A percentile compares a stretch with the other conserved stretches of the same genome.
phyloP scores from a whole-genome alignment of 2,888 invertebrate species.

The Drosophila tripunctata region DNA sequence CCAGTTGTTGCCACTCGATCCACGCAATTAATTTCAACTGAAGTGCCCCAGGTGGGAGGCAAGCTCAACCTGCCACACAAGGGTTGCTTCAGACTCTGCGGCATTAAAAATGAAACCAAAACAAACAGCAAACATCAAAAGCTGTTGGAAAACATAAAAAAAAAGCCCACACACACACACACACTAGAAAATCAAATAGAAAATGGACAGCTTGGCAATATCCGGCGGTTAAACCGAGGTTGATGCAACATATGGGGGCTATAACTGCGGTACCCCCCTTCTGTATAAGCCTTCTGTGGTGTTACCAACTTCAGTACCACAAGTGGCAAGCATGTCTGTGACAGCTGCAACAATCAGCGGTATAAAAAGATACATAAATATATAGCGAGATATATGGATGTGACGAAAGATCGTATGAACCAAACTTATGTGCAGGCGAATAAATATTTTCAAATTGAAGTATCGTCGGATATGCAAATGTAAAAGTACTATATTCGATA shows the following conservation, averaged over 20 bases:
- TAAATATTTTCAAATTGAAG: too few relatives aligned
- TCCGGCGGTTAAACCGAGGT: constrained; percentile 45
- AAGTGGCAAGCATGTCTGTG: constrained; percentile 52
- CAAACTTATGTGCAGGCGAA: not conserved
- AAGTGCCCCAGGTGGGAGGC: constrained; percentile 46
- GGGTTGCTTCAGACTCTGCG: constrained; percentile 43
- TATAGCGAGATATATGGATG: not conserved
- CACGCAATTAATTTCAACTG: constrained; percentile 76
- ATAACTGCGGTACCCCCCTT: constrained; percentile 47
- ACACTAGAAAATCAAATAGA: constrained; percentile 14
- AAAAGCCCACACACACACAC: not conserved
- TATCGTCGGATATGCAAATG: too few relatives aligned
- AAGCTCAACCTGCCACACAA: constrained; percentile 19
- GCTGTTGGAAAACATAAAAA: constrained; percentile 45
- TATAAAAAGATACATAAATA: constrained; percentile 1
- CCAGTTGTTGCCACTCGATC: constrained; percentile 67
- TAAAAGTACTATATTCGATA: too few relatives aligned
- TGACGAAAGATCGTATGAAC: constrained; percentile 3
- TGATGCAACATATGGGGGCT: constrained; percentile 12
- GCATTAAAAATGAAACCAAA: constrained; percentile 75
- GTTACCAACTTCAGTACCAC: constrained; percentile 10
- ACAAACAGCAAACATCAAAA: constrained; percentile 76
- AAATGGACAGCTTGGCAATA: constrained; percentile 61
- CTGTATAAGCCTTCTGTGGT: constrained; percentile 49
- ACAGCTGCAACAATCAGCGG: constrained; percentile 41